Conservation (phyloP, 2,113 vertebrate species). For the Takifugu flavidus region DNA sequence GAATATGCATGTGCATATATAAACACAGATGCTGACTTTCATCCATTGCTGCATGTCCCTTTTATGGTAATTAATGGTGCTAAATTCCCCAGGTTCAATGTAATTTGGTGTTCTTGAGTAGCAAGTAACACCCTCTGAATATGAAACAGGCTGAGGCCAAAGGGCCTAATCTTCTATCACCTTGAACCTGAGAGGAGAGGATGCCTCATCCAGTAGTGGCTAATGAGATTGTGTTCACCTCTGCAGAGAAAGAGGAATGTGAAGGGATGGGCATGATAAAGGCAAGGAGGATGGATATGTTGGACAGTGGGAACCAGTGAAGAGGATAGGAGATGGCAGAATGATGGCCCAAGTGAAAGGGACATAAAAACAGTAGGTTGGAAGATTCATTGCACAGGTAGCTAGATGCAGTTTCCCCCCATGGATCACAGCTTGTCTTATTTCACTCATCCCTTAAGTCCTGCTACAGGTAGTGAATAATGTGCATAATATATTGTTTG, state of each 20-base stretch:
- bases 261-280: constrained; percentile 40
- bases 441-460: constrained; percentile 77
- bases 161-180: constrained; percentile 98
- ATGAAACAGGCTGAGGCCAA: constrained; percentile 90
- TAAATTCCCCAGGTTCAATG: constrained; percentile 99
- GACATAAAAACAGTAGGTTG: constrained; percentile 11
- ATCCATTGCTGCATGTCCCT: constrained; percentile 86
- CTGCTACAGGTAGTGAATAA: constrained; percentile 85
- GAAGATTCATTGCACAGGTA: constrained; percentile 36
- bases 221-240: constrained; percentile 95
- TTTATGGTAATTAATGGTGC: constrained; percentile 99
- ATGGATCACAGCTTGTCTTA: constrained; percentile 73
- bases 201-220: constrained; percentile 88
- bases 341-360: constrained; percentile 29
- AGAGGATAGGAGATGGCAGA: constrained; percentile 44
- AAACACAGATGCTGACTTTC: constrained; percentile 89
- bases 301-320: constrained; percentile 20
- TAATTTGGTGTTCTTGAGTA: constrained; percentile 98
- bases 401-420: constrained; percentile 81
- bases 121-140: constrained; percentile 85
- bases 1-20: constrained; percentile 72
- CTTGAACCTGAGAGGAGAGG: constrained; percentile 97
- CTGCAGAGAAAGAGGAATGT: constrained; percentile 78
- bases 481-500: constrained; percentile 73
- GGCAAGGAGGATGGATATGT: constrained; percentile 50